A percentile compares a stretch with the other conserved stretches of the same genome.
Evolutionary conservation across 2,888 invertebrate species (phyloP).

Genomic region (Pelosia muscerda): DNA sequence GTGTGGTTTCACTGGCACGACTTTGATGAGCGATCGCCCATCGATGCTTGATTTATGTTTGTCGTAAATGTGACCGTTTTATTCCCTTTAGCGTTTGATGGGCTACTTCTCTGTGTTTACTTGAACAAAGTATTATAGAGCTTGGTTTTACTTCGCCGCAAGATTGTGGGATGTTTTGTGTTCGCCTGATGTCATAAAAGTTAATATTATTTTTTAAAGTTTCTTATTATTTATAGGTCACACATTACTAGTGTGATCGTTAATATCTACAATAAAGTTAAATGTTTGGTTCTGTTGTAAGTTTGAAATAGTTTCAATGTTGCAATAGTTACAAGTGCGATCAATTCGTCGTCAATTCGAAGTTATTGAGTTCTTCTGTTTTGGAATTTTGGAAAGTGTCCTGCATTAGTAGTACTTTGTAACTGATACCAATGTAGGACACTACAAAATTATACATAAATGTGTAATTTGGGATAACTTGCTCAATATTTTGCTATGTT

Average conservation of each 20-base stretch:
- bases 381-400: not conserved
- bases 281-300: not conserved
- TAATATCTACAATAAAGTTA: not conserved
- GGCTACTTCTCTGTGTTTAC: slow-evolving; percentile 61
- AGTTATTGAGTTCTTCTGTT: not conserved
- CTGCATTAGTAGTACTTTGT: too few species aligned
- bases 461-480: too few species aligned
- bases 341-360: too few species aligned
- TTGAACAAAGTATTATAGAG: slow-evolving; percentile 56
- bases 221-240: slow-evolving; percentile 5
- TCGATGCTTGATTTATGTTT: slow-evolving; percentile 78
- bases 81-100: slow-evolving; percentile 65
- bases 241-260: slow-evolving; percentile 6
- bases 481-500: too few species aligned
- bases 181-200: slow-evolving; percentile 23
- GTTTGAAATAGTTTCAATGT: not conserved
- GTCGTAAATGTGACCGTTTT: slow-evolving; percentile 80
- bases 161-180: slow-evolving; percentile 40
- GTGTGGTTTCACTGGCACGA: slow-evolving; percentile 52
- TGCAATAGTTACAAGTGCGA: not conserved
- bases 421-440: too few species aligned
- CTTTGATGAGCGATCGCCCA: slow-evolving; percentile 63
- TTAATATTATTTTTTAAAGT: not conserved
- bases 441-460: too few species aligned
- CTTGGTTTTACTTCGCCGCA: slow-evolving; percentile 45